Percentiles rank a stretch among this genome's conserved stretches.
Evolutionary conservation across 2,888 invertebrate species (phyloP).

Genomic region (Dinocampus coccinellae): DNA sequence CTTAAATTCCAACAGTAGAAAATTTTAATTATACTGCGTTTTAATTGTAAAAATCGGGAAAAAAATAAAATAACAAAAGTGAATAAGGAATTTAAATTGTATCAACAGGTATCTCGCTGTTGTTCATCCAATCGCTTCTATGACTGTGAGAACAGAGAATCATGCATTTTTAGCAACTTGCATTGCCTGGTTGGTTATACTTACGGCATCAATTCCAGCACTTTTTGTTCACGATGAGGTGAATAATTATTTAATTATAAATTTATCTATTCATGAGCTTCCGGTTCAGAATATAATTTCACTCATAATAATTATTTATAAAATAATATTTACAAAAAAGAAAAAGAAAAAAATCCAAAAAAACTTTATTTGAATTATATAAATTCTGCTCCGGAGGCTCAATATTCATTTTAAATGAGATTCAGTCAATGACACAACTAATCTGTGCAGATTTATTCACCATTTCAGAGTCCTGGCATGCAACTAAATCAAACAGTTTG

Average conservation of each 20-base stretch:
- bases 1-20: no score
- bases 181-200: constrained; percentile 85
- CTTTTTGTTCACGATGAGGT: constrained; percentile 83
- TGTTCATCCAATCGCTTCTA: constrained; percentile 91
- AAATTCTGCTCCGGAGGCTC: constrained; percentile 13
- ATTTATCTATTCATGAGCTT: constrained; percentile 19
- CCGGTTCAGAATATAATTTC: constrained; percentile 1
- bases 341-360: background rate
- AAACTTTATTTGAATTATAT: background rate
- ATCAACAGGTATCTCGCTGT: constrained; percentile 83
- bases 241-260: constrained; percentile 70
- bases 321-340: no score
- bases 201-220: constrained; percentile 83
- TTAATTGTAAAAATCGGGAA: no score
- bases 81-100: background rate
- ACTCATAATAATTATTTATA: no score
- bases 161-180: constrained; percentile 85
- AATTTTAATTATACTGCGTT: no score
- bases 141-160: constrained; percentile 85
- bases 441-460: constrained; percentile 50
- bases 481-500: constrained; percentile 56
- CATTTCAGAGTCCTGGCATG: constrained; percentile 53
- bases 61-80: no score
- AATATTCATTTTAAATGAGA: background rate
- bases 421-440: constrained; percentile 33